Evolutionary conservation across 2,888 invertebrate genomes (phyloP).

Genomic region (Dicyrtomina minuta): DNA sequence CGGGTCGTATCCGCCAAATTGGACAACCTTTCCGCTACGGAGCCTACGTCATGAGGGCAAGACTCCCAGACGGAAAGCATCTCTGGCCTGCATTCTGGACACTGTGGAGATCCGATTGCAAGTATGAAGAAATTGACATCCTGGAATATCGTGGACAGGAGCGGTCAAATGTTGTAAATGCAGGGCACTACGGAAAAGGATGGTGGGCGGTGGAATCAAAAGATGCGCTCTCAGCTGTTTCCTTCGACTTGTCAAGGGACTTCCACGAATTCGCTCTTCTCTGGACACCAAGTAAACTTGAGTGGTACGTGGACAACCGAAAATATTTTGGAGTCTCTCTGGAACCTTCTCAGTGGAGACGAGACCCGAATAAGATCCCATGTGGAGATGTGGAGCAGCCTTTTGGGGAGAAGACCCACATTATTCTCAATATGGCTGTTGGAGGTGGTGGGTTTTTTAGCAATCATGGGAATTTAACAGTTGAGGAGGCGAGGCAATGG

Average conservation of each 20-base stretch:
- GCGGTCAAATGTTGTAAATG: slow-evolving; percentile 40
- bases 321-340: slow-evolving; percentile 43
- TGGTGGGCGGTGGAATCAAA: slow-evolving; percentile 51
- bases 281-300: slow-evolving; percentile 44
- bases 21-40: slow-evolving; percentile 43
- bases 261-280: slow-evolving; percentile 50
- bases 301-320: slow-evolving; percentile 49
- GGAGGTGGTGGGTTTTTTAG: too few relatives aligned
- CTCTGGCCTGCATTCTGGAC: slow-evolving; percentile 32
- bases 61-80: slow-evolving; percentile 47
- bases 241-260: slow-evolving; percentile 41
- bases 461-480: slow-evolving; percentile 18
- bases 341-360: slow-evolving; percentile 29
- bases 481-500: slow-evolving; percentile 27
- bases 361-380: too few relatives aligned
- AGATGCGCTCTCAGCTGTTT: slow-evolving; percentile 35
- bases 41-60: slow-evolving; percentile 47
- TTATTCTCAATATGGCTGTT: slow-evolving; percentile 50
- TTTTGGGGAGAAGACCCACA: slow-evolving; percentile 43
- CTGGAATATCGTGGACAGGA: slow-evolving; percentile 50
- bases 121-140: slow-evolving; percentile 52
- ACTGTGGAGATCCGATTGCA: slow-evolving; percentile 35
- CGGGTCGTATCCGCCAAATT: slow-evolving; percentile 26
- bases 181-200: slow-evolving; percentile 46
- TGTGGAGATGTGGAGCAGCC: slow-evolving; percentile 36